Base-by-base conservation (phyloP, 2,888 invertebrate genomes). In the Blastobasis lacticolella region DNA sequence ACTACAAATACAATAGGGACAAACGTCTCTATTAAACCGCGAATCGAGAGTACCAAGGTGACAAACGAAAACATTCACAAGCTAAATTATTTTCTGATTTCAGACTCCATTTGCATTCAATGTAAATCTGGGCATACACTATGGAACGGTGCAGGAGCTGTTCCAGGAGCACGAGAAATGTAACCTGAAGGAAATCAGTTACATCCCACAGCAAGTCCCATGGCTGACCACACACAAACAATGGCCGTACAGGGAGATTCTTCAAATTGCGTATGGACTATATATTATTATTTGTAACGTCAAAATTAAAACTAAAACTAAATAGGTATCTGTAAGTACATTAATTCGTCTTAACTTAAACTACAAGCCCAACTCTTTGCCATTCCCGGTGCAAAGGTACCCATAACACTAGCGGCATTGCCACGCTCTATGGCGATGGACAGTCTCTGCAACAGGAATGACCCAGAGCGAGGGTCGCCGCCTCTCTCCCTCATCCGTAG, bases 91-190 rank as follows among this genome's bases (percentile, higher is more conserved):
- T 52, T 37, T 49, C 51, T 54, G 45, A 42, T 82, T 67, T 9
- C 61, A 89, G 68, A 90, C 89, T 52, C 88, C 91, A 3, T 92
- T 91, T 61, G 92, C 91, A 0, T 92, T 92, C 57, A 89, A 92
- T 66, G 90, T 90, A 66, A 91, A 91, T 60, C 60, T 80, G 4
- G 89, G 90, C 2, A 74, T 84, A 4, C 90, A 90, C 0, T 93
- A 92, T 67, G 89, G 89, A 67, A 62, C 92, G 1, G 86, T 93
- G 4, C 88, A 90, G 50, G 89, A 90, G 61, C 90, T 90, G 10
- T 94, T 91, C 69, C 79, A 81, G 37, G 93, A 93, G 64, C 89
- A 89, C 55, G 93, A 94, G 68, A 94, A 93, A 66, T 94, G 94
- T 68, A 91, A 90, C 0, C 75, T 94, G 7, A 89, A 89, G 51